These are phyloP conservation scores for Miniopterus natalensis DNA, from an alignment of 2,113 vertebrate species.

Conservation along the genomic window DNA sequence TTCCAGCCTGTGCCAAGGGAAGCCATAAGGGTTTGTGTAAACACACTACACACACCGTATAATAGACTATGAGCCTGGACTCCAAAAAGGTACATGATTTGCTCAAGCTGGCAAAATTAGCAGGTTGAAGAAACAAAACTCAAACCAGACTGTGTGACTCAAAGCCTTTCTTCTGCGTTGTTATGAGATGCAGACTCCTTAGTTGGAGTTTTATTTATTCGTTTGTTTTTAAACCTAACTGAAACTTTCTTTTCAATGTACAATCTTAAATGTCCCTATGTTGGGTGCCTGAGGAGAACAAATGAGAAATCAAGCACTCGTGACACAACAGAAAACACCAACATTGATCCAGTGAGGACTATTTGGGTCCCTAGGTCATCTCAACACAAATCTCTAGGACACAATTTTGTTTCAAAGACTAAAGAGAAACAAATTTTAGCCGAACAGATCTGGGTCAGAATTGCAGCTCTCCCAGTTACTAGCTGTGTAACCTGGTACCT, in stretches of 20 bases:
- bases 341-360: not conserved
- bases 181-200: not conserved
- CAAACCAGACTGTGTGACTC: not conserved
- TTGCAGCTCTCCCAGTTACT: not conserved
- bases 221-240: not conserved
- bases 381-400: not conserved
- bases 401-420: not conserved
- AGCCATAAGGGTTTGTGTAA: not conserved
- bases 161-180: slow-evolving; percentile 1
- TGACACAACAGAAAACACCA: not conserved
- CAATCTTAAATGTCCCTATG: not conserved
- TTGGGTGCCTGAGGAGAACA: not conserved
- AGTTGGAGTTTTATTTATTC: not conserved
- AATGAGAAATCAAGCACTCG: not conserved
- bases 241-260: not conserved
- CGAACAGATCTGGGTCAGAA: not conserved
- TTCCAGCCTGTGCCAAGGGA: not conserved
- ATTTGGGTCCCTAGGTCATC: not conserved
- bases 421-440: not conserved
- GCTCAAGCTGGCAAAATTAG: not conserved
- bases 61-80: not conserved
- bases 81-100: not conserved
- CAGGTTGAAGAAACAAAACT: slow-evolving; percentile 24
- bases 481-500: not conserved
- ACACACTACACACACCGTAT: not conserved